Conservation (phyloP, 2,113 vertebrate species). For the Halcyon malimbica region DNA sequence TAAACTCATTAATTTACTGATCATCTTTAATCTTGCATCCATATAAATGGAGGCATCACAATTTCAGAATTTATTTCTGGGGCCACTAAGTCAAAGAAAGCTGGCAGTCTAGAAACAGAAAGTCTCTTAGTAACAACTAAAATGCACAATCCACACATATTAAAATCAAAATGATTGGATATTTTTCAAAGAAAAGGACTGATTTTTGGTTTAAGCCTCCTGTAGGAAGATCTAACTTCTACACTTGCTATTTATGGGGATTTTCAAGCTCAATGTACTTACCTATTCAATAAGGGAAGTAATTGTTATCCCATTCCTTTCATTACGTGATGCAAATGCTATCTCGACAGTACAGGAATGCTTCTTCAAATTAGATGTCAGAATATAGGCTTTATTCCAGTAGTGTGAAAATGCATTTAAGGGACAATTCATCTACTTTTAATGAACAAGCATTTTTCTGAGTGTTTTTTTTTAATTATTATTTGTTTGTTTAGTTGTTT, state of each 20-base stretch:
- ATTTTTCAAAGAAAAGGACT: background rate
- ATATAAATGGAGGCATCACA: background rate
- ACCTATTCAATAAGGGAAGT: constrained; percentile 5
- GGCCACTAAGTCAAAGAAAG: background rate
- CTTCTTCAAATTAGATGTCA: constrained; percentile 18
- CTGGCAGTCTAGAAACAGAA: background rate
- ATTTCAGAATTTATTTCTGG: constrained; percentile 5
- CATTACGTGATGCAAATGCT: constrained; percentile 26
- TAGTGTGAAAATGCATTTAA: background rate
- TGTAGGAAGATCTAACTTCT: background rate
- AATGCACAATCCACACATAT: background rate
- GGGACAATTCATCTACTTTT: background rate
- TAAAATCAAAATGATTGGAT: constrained; percentile 3
- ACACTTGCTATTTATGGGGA: background rate
- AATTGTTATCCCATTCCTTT: constrained; percentile 27
- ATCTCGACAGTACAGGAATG: constrained; percentile 26
- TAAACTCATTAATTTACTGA: background rate
- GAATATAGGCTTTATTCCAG: background rate
- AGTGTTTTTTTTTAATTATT: background rate
- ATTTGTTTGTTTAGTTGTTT: too few relatives aligned
- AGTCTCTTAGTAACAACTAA: background rate
- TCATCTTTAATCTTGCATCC: background rate
- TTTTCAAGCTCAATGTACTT: constrained; percentile 51
- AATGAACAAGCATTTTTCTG: background rate
- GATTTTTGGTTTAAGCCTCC: background rate